phyloP scores from a whole-genome alignment of 2,113 vertebrate species.

The Chloebia gouldiae region DNA sequence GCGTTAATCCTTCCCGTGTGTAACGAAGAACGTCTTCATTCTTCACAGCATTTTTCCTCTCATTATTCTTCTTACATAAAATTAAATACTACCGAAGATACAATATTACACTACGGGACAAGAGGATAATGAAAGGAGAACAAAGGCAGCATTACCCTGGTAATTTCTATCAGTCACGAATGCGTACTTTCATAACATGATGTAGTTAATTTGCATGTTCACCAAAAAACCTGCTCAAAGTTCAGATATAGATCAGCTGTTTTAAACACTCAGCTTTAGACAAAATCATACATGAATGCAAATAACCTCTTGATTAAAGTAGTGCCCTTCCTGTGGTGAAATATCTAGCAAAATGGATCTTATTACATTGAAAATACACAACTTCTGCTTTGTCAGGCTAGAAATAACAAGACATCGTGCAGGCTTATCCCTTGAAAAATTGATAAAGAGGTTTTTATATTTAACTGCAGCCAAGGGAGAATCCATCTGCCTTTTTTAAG shows the following conservation, averaged over 20 bases:
- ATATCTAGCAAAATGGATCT: not conserved
- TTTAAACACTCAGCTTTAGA: not conserved
- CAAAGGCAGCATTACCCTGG: not conserved
- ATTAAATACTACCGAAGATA: slow-evolving; percentile 4
- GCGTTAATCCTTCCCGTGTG: not conserved
- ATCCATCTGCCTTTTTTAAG: not conserved
- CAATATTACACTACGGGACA: not conserved
- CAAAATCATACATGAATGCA: not conserved
- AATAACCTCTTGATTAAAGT: not conserved
- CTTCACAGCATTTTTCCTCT: not conserved
- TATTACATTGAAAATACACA: not conserved
- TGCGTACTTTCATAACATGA: not conserved
- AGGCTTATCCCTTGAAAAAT: not conserved
- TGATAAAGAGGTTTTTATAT: not conserved
- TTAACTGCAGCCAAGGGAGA: not conserved
- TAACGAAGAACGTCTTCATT: not conserved
- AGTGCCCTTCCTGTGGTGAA: not conserved
- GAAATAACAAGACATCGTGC: not conserved
- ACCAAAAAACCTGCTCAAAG: not conserved
- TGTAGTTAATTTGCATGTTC: not conserved
- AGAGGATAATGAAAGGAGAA: slow-evolving; percentile 7
- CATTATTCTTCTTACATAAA: not conserved
- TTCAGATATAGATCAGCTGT: not conserved
- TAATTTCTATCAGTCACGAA: slow-evolving; percentile 1
- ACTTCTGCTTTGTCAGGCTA: not conserved